Conservation (phyloP, 2,113 vertebrate species). For the Bostrychus sinensis region DNA sequence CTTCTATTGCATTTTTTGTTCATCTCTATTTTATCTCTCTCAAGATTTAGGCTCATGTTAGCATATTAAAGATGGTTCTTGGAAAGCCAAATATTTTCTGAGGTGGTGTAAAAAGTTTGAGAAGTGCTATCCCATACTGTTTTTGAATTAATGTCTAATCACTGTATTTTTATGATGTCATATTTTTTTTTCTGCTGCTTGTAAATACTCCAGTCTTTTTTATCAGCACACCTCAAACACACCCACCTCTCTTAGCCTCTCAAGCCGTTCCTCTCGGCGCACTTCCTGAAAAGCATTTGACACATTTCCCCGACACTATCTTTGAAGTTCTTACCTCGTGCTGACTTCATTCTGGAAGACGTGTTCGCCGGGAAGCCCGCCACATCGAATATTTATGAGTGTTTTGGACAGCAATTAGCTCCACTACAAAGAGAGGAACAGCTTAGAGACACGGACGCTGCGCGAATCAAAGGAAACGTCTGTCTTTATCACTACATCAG, state of each 20-base stretch:
- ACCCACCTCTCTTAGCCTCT: constrained; percentile 47
- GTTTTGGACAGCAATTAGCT: constrained; percentile 63
- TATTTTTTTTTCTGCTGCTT: too few species aligned
- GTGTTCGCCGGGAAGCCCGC: constrained; percentile 48
- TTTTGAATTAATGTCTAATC: too few species aligned
- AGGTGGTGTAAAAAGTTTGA: too few species aligned
- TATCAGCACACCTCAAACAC: constrained; percentile 39
- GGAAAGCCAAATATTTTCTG: too few species aligned
- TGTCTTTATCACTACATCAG: constrained; percentile 3
- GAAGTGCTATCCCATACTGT: too few species aligned
- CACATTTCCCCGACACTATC: constrained; percentile 54
- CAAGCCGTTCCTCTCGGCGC: constrained; percentile 57
- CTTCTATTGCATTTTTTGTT: too few species aligned
- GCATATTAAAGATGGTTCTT: too few species aligned
- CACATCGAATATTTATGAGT: constrained; percentile 62
- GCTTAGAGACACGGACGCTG: constrained; percentile 10
- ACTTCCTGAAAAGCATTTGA: constrained; percentile 52
- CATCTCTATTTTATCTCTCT: too few species aligned
- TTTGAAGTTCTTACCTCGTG: constrained; percentile 63
- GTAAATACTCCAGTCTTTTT: not conserved
- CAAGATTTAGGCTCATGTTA: too few species aligned
- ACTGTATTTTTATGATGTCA: too few species aligned
- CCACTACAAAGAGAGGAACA: constrained; percentile 31
- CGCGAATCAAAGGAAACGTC: constrained; percentile 13
- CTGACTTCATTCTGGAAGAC: constrained; percentile 35